Evolutionary conservation across 2,888 invertebrate species (phyloP), one percentile per base, ranked within the genome.

Genomic region (Ectropis crepuscularia): DNA sequence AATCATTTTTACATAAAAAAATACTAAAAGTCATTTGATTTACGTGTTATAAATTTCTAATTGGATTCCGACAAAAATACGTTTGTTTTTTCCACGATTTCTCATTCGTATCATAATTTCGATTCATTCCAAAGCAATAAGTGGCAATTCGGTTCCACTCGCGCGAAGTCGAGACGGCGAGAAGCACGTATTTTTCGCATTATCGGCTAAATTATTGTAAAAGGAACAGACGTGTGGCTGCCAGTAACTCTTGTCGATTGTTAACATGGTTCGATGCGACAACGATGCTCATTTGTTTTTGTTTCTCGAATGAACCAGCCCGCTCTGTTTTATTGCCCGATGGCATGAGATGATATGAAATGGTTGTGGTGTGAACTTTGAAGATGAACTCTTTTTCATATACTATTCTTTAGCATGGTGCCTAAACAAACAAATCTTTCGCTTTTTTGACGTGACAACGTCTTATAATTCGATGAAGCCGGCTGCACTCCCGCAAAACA

Each of bases 121-220:
- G 80, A 81, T 82, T 85, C 85, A 86, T 87, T 88, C 80, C 80
- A 82, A 82, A 84, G 84, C 84, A 86, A 86, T 88, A 87, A 86
- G 81, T 78, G 82, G 83, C 85, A 87, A 88, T 87, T 84, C 83
- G 83, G 84, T 82, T 83, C 79, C 79, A 83, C 86, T 87, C 87
- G 85, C 88, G 89, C 89, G 85, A 79, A 75, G 78, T 80, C 76
- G 80, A 82, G 85, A 79, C 78, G 81, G 79, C 78, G 80, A 82
- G 85, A 79, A 81, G 85, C 92, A 91, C 91, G 90, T 92, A 91
- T 88, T 90, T 90, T 90, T 91, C 90, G 83, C 89, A 90, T 90
- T 90, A 91, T 87, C 87, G 87, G 81, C 84, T 86, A 87, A 91
- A 90, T 91, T 90, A 90, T 91, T 88, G 86, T 88, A 88, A 88